Conservation (phyloP, 2,113 vertebrate genomes). For the Heptranchias perlo region DNA sequence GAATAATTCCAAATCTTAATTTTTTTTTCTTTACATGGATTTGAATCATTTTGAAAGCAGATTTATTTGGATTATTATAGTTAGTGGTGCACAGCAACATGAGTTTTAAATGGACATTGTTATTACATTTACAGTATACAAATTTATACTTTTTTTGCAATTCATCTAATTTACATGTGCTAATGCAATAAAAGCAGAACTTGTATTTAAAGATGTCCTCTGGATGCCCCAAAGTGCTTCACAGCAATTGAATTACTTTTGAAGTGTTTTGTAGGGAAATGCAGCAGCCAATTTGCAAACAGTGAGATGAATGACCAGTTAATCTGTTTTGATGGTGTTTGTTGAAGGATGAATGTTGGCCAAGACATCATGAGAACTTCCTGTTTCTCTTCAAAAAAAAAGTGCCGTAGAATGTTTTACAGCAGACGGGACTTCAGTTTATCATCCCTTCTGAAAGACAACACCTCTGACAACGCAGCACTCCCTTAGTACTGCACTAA, state of each 20-base stretch:
- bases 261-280: background rate
- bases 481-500: too few species aligned
- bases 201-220: background rate
- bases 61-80: background rate
- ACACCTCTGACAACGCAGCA: too few species aligned
- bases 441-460: too few species aligned
- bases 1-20: background rate
- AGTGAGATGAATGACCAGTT: background rate
- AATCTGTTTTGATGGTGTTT: background rate
- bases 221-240: background rate
- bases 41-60: background rate
- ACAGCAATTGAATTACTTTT: background rate
- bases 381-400: background rate
- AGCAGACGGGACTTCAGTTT: too few species aligned
- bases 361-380: background rate
- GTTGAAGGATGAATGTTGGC: background rate
- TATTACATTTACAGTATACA: background rate
- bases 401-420: background rate
- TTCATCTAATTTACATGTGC: background rate
- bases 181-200: background rate
- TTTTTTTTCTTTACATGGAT: background rate
- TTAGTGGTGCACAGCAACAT: background rate
- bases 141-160: background rate
- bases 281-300: background rate
- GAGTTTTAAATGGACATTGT: too few species aligned